A percentile compares a stretch with the other conserved stretches of the same genome.
Conservation (phyloP, 2,888 invertebrate genomes). For the Caenorhabditis afra region DNA sequence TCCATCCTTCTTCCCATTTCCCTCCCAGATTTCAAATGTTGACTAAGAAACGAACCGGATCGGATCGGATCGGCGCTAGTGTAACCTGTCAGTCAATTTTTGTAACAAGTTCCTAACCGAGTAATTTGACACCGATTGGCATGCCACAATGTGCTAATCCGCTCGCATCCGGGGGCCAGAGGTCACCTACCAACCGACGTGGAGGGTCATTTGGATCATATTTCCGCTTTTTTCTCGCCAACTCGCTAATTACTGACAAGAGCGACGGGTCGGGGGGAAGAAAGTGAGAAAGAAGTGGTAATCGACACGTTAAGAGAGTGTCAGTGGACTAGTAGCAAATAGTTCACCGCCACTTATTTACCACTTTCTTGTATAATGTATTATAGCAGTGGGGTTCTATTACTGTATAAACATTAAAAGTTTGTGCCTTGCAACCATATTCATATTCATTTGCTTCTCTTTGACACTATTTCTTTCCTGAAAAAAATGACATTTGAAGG, state of each 20-base stretch:
- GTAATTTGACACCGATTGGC: constrained; percentile 45
- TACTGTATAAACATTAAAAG: constrained; percentile 43
- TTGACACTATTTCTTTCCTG: constrained; percentile 5
- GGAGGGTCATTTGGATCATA: constrained; percentile 36
- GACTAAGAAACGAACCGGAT: constrained; percentile 26
- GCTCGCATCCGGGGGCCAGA: constrained; percentile 1
- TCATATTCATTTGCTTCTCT: background rate
- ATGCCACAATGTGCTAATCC: constrained; percentile 50
- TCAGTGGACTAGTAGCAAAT: constrained; percentile 21
- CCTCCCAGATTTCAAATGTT: constrained; percentile 23
- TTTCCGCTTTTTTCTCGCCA: constrained; percentile 46
- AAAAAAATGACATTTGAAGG: constrained; percentile 22
- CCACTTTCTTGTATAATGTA: constrained; percentile 31
- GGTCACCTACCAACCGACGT: constrained; percentile 38
- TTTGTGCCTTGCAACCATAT: background rate
- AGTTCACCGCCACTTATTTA: constrained; percentile 41
- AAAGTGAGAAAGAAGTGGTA: constrained; percentile 17
- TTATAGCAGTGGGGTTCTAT: constrained; percentile 37
- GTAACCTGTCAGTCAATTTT: constrained; percentile 59
- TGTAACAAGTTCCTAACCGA: constrained; percentile 52
- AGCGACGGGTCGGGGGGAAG: background rate
- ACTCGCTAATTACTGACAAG: constrained; percentile 30
- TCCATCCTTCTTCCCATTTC: constrained; percentile 23
- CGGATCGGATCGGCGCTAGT: background rate
- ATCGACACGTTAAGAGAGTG: background rate